phyloP scores from a whole-genome alignment of 2,113 vertebrate genomes.

The Gopherus flavomarginatus region DNA sequence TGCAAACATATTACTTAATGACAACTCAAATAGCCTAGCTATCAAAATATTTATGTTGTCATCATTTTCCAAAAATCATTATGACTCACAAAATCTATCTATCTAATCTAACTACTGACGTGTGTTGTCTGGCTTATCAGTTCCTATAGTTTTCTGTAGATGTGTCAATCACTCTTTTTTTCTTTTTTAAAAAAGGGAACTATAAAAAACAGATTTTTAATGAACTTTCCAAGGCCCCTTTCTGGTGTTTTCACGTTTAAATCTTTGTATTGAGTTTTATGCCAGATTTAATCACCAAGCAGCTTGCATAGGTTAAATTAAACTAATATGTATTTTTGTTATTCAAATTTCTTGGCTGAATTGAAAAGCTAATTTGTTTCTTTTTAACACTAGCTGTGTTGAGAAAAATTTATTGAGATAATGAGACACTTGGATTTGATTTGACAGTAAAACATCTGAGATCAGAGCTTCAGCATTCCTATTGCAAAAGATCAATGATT shows the following conservation, averaged over 20 bases:
- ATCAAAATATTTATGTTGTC: constrained; percentile 13
- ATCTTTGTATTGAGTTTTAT: constrained; percentile 35
- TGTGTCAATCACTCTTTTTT: constrained; percentile 42
- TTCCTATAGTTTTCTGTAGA: constrained; percentile 57
- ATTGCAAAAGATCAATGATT: not conserved
- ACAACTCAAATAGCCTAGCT: constrained; percentile 22
- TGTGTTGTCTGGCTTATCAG: not conserved
- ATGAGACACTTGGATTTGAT: not conserved
- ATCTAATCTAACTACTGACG: constrained; percentile 4
- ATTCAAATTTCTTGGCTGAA: constrained; percentile 4
- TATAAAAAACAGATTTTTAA: constrained; percentile 68
- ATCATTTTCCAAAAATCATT: constrained; percentile 2
- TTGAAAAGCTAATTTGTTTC: not conserved
- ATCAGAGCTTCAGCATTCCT: not conserved
- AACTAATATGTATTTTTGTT: constrained; percentile 21
- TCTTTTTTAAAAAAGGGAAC: not conserved
- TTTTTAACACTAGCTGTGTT: not conserved
- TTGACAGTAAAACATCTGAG: not conserved
- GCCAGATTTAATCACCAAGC: constrained; percentile 61
- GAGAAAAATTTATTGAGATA: not conserved
- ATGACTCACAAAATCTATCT: constrained; percentile 30
- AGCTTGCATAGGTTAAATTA: constrained; percentile 58
- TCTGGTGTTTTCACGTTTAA: constrained; percentile 60
- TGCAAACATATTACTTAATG: constrained; percentile 34
- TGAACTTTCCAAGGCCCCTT: constrained; percentile 57